These are phyloP conservation scores for Actinernus sp. DNA, from an alignment of 92 coral and sea anemone genomes.

Conservation along the genomic window DNA sequence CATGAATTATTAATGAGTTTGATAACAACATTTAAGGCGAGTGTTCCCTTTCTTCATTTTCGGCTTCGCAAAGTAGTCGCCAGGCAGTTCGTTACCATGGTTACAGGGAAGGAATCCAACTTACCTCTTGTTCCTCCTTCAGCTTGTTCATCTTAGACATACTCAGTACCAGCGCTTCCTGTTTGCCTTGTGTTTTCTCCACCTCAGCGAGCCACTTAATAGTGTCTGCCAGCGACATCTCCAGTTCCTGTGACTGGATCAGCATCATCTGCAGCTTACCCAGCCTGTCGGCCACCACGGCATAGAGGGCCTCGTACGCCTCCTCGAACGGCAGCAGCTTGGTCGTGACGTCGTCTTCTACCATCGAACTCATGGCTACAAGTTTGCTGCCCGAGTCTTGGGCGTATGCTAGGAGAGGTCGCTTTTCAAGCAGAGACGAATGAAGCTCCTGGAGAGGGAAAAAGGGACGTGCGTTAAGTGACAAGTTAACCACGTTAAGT, in stretches of 20 bases:
- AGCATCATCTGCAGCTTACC: conserved; percentile 77
- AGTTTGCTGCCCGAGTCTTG: conserved; percentile 83
- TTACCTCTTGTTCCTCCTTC: conserved; percentile 84
- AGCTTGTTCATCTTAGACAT: conserved; percentile 71
- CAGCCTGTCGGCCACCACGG: conserved; percentile 81
- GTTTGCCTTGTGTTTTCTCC: conserved; percentile 79
- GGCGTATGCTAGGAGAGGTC: conserved; percentile 78
- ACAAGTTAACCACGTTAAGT: too few relatives aligned
- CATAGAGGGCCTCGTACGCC: conserved; percentile 83
- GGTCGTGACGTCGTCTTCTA: conserved; percentile 67
- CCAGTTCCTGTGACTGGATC: conserved; percentile 87
- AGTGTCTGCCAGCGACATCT: conserved; percentile 80
- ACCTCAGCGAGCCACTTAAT: conserved; percentile 87
- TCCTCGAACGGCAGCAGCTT: conserved; percentile 87
- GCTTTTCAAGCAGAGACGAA: conserved; percentile 66
- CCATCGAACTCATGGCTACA: conserved; percentile 65
- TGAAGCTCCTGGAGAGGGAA: conserved; percentile 39
- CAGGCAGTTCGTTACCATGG: too few relatives aligned
- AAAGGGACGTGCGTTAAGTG: neutral
- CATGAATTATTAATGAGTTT: too few relatives aligned
- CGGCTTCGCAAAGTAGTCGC: too few relatives aligned
- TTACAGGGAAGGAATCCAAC: too few relatives aligned
- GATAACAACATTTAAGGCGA: too few relatives aligned
- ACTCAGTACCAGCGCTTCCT: conserved; percentile 81
- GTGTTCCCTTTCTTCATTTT: too few relatives aligned